These are phyloP conservation scores for Eumerus sabulonum DNA, from an alignment of 2,888 invertebrate species.

Conservation along the genomic window DNA sequence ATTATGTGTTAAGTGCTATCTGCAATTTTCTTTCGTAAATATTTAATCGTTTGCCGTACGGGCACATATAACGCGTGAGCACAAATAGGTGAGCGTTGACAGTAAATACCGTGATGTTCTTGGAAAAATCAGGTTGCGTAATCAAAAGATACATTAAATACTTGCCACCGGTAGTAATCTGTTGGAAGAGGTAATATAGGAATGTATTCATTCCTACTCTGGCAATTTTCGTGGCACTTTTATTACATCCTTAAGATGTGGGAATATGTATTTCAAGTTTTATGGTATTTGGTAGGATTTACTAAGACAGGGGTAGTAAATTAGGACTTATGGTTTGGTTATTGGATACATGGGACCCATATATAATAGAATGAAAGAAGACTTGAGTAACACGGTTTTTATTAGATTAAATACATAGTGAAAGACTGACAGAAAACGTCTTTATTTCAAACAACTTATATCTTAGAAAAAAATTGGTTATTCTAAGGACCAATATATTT, in stretches of 20 bases:
- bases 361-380: too few relatives aligned
- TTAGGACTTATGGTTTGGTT: too few relatives aligned
- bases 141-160: slow-evolving; percentile 48
- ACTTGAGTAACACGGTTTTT: too few relatives aligned
- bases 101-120: slow-evolving; percentile 15
- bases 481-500: too few relatives aligned
- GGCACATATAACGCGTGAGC: background rate
- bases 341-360: too few relatives aligned
- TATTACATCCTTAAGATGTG: slow-evolving; percentile 59
- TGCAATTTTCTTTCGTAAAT: slow-evolving; percentile 67
- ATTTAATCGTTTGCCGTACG: slow-evolving; percentile 52
- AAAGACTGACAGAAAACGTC: too few relatives aligned
- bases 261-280: slow-evolving; percentile 39
- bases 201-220: slow-evolving; percentile 30
- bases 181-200: slow-evolving; percentile 3
- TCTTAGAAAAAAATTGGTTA: too few relatives aligned
- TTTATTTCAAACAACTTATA: too few relatives aligned
- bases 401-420: too few relatives aligned
- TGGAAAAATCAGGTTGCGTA: slow-evolving; percentile 39
- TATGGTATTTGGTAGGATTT: slow-evolving; percentile 35
- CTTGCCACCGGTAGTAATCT: slow-evolving; percentile 19
- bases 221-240: slow-evolving; percentile 59
- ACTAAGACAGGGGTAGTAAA: too few relatives aligned
- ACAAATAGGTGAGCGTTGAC: slow-evolving; percentile 1
- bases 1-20: slow-evolving; percentile 69